Percentiles rank a stretch among this genome's conserved stretches.
Conservation (phyloP, 2,113 vertebrate genomes). For the Rhinolophus ferrumequinum region DNA sequence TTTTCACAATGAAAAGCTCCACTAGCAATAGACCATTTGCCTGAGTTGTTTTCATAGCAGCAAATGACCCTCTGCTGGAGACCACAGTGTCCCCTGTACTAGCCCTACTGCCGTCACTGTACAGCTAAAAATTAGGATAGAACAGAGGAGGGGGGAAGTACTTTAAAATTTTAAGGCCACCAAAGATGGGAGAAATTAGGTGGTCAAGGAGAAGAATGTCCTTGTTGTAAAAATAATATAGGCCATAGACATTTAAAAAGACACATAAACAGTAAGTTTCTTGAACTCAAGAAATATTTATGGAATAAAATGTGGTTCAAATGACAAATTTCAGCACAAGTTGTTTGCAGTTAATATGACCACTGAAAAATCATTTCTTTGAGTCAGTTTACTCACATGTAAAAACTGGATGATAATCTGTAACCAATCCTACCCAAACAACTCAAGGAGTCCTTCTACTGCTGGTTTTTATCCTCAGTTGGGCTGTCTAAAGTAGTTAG, state of each 20-base stretch:
- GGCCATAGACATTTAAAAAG: constrained; percentile 27
- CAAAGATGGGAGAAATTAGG: constrained; percentile 47
- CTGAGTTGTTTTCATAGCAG: constrained; percentile 65
- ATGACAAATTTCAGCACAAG: constrained; percentile 45
- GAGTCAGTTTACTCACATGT: background rate
- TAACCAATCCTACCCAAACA: constrained; percentile 36
- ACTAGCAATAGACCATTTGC: constrained; percentile 67
- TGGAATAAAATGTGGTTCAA: constrained; percentile 33
- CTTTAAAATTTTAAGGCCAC: constrained; percentile 44
- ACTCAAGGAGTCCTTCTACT: background rate
- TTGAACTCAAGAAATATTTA: constrained; percentile 36
- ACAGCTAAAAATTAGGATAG: constrained; percentile 39
- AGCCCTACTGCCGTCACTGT: constrained; percentile 12
- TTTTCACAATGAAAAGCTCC: constrained; percentile 70
- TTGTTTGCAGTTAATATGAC: background rate
- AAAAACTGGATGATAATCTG: constrained; percentile 3
- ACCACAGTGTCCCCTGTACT: constrained; percentile 40
- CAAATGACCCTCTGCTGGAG: constrained; percentile 53
- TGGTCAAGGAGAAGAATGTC: constrained; percentile 29
- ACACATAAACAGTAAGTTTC: constrained; percentile 39
- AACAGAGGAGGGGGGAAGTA: background rate
- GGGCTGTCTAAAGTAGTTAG: constrained; percentile 8
- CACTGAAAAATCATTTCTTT: constrained; percentile 1
- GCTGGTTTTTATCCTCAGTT: constrained; percentile 4
- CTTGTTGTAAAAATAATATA: constrained; percentile 64